Conservation (phyloP, 2,888 invertebrate species). For the Enoplolaimus lenunculus region DNA sequence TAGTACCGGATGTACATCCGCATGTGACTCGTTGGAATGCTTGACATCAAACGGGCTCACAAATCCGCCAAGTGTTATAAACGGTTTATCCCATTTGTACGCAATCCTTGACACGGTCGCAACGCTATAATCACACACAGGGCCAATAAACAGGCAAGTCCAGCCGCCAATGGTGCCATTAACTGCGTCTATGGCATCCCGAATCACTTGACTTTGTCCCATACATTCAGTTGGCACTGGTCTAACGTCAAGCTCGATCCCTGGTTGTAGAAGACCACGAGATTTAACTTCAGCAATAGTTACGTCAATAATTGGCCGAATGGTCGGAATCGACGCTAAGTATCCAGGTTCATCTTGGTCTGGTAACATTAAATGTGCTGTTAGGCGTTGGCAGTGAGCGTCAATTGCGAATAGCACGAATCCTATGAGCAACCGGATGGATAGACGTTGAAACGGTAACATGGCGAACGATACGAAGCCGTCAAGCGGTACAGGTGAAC, state of each 20-base stretch:
- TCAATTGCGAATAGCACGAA: no score
- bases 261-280: background rate
- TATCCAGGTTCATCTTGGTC: background rate
- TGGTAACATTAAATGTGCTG: slow-evolving; percentile 6
- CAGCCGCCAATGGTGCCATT: background rate
- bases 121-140: background rate
- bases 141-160: slow-evolving; percentile 8
- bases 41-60: background rate
- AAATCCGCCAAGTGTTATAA: slow-evolving; percentile 5
- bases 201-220: background rate
- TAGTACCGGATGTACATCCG: background rate
- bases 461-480: no score
- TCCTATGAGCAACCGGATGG: no score
- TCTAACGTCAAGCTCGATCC: background rate
- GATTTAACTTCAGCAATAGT: background rate
- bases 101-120: background rate
- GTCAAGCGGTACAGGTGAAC: no score
- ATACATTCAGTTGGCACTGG: background rate
- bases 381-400: no score
- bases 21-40: background rate
- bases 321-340: background rate
- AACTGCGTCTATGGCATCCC: slow-evolving; percentile 7
- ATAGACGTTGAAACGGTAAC: no score
- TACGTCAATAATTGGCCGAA: slow-evolving; percentile 4
- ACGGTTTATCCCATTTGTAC: background rate